phyloP scores from a whole-genome alignment of 2,888 invertebrate genomes.

The Epinotia brunnichana region DNA sequence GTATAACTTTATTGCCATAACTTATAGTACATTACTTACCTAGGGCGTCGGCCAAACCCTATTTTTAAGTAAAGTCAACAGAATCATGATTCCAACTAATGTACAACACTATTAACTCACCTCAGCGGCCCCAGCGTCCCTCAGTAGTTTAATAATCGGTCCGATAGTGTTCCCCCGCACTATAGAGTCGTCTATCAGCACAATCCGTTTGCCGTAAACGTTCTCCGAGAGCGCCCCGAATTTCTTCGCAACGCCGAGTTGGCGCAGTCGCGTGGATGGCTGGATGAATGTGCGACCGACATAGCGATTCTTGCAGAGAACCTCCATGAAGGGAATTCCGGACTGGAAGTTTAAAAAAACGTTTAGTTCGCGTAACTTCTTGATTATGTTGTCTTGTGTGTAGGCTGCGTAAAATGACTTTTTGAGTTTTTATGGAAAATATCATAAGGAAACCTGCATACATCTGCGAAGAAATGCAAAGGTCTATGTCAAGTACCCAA shows the following conservation, averaged over 20 bases:
- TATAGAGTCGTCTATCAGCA: slow-evolving; percentile 98
- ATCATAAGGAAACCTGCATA: too few relatives aligned
- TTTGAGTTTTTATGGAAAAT: too few relatives aligned
- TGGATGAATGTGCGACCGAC: slow-evolving; percentile 99
- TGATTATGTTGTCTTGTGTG: too few relatives aligned
- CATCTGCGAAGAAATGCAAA: too few relatives aligned
- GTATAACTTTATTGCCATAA: too few relatives aligned
- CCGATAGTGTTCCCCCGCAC: slow-evolving; percentile 98
- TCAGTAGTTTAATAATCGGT: slow-evolving; percentile 95
- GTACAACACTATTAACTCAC: slow-evolving; percentile 69
- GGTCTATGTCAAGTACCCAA: too few relatives aligned
- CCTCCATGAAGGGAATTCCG: slow-evolving; percentile 95
- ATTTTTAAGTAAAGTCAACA: too few relatives aligned
- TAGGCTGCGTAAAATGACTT: too few relatives aligned
- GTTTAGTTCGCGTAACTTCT: not conserved
- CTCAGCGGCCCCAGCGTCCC: slow-evolving; percentile 97
- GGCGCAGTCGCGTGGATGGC: slow-evolving; percentile 94
- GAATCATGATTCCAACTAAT: too few relatives aligned
- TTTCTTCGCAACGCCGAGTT: slow-evolving; percentile 97
- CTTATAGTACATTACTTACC: too few relatives aligned
- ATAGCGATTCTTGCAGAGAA: slow-evolving; percentile 97
- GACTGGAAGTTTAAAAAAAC: slow-evolving; percentile 80
- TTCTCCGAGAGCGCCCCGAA: slow-evolving; percentile 97
- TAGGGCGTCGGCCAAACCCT: too few relatives aligned
- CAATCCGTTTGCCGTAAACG: slow-evolving; percentile 93